Percentiles rank a stretch among this genome's conserved stretches.
Evolutionary conservation across 2,888 invertebrate genomes (phyloP).

Genomic region (Trachelus troglodyta): DNA sequence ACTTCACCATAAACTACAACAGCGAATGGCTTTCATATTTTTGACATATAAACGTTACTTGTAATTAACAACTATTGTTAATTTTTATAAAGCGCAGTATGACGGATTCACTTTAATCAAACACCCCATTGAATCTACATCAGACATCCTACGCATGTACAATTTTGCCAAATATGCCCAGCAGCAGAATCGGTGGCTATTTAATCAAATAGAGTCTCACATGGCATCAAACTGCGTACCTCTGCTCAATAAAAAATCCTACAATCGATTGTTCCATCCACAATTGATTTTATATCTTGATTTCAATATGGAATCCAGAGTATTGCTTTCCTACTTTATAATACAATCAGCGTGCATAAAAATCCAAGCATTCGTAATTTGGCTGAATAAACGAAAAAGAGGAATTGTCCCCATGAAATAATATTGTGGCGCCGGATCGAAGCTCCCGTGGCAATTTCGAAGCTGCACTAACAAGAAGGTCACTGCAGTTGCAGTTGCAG

Average conservation of each 20-base stretch:
- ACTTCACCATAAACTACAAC: not conserved
- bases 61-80: not conserved
- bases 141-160: not conserved
- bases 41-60: not conserved
- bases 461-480: not conserved
- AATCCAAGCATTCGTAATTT: not conserved
- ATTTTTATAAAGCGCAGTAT: not conserved
- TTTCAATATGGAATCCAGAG: not conserved
- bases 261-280: not conserved
- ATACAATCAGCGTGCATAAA: not conserved
- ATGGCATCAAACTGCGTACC: not conserved
- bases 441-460: not conserved
- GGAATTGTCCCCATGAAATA: not conserved
- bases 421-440: not conserved
- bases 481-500: not conserved
- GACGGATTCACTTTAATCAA: not conserved
- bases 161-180: not conserved
- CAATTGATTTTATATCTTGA: not conserved
- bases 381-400: not conserved
- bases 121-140: not conserved
- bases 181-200: not conserved
- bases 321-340: not conserved
- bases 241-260: not conserved
- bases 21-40: not conserved
- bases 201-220: not conserved